phyloP scores from a whole-genome alignment of 2,888 invertebrate genomes.

The Archaeoteleia sp. region DNA sequence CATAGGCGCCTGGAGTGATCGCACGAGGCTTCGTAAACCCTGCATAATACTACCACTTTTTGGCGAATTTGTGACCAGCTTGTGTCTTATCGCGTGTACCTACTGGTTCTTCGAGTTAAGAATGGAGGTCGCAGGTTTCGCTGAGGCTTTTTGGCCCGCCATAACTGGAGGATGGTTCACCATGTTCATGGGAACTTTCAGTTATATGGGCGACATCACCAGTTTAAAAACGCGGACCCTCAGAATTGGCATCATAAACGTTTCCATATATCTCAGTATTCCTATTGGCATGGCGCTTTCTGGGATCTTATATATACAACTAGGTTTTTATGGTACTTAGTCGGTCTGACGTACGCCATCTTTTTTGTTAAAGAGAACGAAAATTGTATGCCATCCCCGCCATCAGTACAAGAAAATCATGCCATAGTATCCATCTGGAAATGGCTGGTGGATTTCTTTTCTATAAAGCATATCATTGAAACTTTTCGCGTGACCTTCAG shows the following conservation, averaged over 20 bases:
- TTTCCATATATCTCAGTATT: constrained; percentile 91
- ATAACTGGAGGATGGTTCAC: constrained; percentile 91
- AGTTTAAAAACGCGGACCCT: constrained; percentile 88
- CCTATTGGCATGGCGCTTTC: constrained; percentile 93
- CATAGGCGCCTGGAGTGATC: constrained; percentile 82
- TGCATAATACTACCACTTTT: constrained; percentile 87
- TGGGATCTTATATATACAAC: constrained; percentile 85
- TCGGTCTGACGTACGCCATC: constrained; percentile 85
- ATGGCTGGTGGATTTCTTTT: constrained; percentile 84
- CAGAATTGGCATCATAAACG: constrained; percentile 90
- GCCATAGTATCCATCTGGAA: constrained; percentile 72
- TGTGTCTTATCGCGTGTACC: constrained; percentile 86
- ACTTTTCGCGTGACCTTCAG: constrained; percentile 89
- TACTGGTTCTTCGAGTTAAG: constrained; percentile 87
- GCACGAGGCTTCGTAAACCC: constrained; percentile 61
- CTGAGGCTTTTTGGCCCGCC: constrained; percentile 88
- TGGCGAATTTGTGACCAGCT: constrained; percentile 86
- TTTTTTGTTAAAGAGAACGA: constrained; percentile 83
- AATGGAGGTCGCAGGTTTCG: constrained; percentile 87
- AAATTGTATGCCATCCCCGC: too few relatives aligned
- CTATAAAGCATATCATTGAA: constrained; percentile 84
- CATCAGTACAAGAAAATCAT: too few relatives aligned
- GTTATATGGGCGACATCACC: constrained; percentile 91
- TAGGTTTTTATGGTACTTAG: constrained; percentile 89
- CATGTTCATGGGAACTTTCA: constrained; percentile 93